Evolutionary conservation across 2,888 invertebrate genomes (phyloP), one percentile per base, ranked within the genome.

Genomic region (Seladonia tumulorum): DNA sequence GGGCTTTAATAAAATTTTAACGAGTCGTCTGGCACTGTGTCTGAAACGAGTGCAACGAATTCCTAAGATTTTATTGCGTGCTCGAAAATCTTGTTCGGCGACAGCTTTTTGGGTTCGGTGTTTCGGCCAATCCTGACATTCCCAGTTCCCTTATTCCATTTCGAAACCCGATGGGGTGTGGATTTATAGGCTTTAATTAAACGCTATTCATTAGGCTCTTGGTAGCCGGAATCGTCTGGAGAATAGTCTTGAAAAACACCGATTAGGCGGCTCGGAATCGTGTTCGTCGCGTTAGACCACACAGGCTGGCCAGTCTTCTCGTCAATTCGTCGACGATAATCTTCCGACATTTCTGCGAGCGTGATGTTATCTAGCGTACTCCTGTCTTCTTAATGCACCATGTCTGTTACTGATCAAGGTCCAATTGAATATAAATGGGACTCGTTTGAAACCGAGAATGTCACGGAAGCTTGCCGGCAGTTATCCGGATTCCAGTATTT

Each of bases 111-210:
- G 83, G 83, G 82, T 82, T 68, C 79, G 81, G 60, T 76, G 39
- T 83, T 79, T 47, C 73, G 71, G 66, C 5, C 29, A 39, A 78
- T 63, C 70, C 39, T 73, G 79, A 76, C 74, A 77, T 18, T 70
- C 74, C 35, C 16, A 5, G 22, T 53, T 25, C 42, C 71, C 35
- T 29, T 25, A 22, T 8, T 25, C 60, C 71, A 66, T 70, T 79
- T 71, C 63, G 68, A 75, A 75, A 25, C 39, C 60, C 82, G 66
- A 70, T 39, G 12, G 45, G 72, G 57, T 25, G 81, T 45, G 76
- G 88, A 89, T 90, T 91, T 90, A 90, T 91, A 82, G 88, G 82
- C 79, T 85, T 88, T 90, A 92, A 92, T 92, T 91, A 92, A 85
- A 90, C 84, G 91, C 87, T 89, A 88, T 91, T 92, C 89, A 88